Conservation (phyloP, 2,888 invertebrate species). For the Nemotelus pantherinus region DNA sequence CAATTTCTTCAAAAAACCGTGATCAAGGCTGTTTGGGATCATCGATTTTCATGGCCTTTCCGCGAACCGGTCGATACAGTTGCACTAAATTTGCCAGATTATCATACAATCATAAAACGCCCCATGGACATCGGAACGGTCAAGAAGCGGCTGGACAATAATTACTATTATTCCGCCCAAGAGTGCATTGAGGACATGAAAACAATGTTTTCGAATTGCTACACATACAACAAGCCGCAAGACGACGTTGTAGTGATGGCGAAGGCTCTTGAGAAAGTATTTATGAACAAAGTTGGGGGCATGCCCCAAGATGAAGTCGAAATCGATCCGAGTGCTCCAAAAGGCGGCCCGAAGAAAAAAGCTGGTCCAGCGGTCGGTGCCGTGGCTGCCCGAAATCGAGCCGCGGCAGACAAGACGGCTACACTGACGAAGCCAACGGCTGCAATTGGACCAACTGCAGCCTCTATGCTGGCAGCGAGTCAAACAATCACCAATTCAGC, state of each 20-base stretch:
- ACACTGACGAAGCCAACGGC: conserved; percentile 62
- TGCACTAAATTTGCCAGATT: conserved; percentile 91
- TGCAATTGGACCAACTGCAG: conserved; percentile 64
- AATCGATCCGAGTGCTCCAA: conserved; percentile 72
- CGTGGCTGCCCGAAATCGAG: conserved; percentile 58
- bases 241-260: conserved; percentile 97
- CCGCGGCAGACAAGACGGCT: conserved; percentile 57
- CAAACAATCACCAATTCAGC: conserved; percentile 73
- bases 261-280: conserved; percentile 88
- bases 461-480: conserved; percentile 62
- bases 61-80: conserved; percentile 93
- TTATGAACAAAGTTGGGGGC: conserved; percentile 83
- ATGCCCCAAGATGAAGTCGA: conserved; percentile 93
- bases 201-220: conserved; percentile 95
- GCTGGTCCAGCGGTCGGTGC: conserved; percentile 26
- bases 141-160: conserved; percentile 89
- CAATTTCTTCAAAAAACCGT: conserved; percentile 90
- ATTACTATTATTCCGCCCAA: conserved; percentile 88
- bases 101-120: conserved; percentile 91
- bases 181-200: conserved; percentile 96
- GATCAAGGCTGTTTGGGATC: conserved; percentile 92
- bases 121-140: conserved; percentile 97
- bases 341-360: conserved; percentile 68
- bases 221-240: conserved; percentile 93
- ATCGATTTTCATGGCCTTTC: conserved; percentile 97